phyloP scores from a whole-genome alignment of 2,888 invertebrate species.

The Plagodis pulveraria region DNA sequence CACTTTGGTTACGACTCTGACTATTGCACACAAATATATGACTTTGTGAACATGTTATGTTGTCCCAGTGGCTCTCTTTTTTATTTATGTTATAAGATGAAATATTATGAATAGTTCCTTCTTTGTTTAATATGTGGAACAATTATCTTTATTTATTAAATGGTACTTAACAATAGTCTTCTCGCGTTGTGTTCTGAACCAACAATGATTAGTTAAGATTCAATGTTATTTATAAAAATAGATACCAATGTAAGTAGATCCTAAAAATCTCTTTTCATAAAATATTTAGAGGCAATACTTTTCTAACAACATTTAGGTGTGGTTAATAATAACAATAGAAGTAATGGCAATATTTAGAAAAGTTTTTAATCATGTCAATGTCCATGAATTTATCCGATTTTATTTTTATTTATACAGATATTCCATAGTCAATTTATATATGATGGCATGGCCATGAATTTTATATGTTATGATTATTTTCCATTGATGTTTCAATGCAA shows the following conservation, averaged over 20 bases:
- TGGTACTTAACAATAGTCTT: constrained; percentile 71
- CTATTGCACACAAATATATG: constrained; percentile 67
- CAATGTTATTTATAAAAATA: constrained; percentile 58
- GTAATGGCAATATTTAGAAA: constrained; percentile 74
- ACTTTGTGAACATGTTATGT: constrained; percentile 49
- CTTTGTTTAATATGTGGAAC: constrained; percentile 47
- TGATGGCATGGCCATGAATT: constrained; percentile 66
- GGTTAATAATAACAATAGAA: constrained; percentile 77
- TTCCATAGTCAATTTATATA: constrained; percentile 58
- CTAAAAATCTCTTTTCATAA: constrained; percentile 72
- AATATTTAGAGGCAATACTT: constrained; percentile 82
- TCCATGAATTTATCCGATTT: constrained; percentile 56
- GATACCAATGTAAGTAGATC: constrained; percentile 72
- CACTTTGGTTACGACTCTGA: constrained; percentile 72
- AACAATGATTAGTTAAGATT: constrained; percentile 62
- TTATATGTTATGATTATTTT: constrained; percentile 70
- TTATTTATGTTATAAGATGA: constrained; percentile 36
- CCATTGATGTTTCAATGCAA: constrained; percentile 72
- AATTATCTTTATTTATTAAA: constrained; percentile 60
- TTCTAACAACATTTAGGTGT: constrained; percentile 81
- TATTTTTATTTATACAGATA: constrained; percentile 62
- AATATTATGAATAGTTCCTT: constrained; percentile 55
- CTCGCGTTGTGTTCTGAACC: constrained; percentile 58
- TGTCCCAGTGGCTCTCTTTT: constrained; percentile 70
- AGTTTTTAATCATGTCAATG: constrained; percentile 63